These are phyloP conservation scores for Empis livida DNA, from an alignment of 2,888 invertebrate species.

Conservation along the genomic window DNA sequence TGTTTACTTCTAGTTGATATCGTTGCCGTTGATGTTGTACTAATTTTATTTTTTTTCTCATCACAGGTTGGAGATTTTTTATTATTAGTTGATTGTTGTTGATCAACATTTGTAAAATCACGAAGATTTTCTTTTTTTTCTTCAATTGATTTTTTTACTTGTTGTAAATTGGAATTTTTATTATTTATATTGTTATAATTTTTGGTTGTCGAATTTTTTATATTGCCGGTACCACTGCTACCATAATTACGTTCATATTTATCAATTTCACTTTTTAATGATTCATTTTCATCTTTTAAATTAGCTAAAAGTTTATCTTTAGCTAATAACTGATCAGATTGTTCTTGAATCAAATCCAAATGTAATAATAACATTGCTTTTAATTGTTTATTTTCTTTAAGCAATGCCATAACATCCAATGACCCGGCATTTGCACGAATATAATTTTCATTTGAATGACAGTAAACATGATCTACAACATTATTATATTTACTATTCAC, in stretches of 20 bases:
- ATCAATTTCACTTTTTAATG: constrained; percentile 42
- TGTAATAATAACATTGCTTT: constrained; percentile 72
- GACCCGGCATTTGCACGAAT: constrained; percentile 18
- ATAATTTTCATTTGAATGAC: constrained; percentile 22
- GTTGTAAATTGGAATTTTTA: no score
- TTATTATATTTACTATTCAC: constrained; percentile 21
- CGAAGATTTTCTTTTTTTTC: neutral
- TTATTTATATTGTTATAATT: neutral
- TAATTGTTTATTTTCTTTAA: constrained; percentile 34
- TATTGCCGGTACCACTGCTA: neutral
- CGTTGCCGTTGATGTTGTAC: neutral
- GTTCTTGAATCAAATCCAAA: constrained; percentile 79
- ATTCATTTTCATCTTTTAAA: constrained; percentile 64
- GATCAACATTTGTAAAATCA: neutral
- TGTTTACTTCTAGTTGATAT: constrained; percentile 1
- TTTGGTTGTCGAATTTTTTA: neutral
- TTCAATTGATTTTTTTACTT: neutral
- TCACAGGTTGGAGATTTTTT: neutral
- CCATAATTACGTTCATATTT: constrained; percentile 16
- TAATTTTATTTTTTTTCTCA: neutral
- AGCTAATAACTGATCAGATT: constrained; percentile 67
- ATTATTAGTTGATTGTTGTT: neutral
- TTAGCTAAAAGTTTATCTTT: constrained; percentile 65
- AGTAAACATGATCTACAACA: constrained; percentile 26
- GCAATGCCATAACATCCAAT: constrained; percentile 23